Conservation (phyloP, 2,797 vertebrate species). For the Acipenser ruthenus region DNA sequence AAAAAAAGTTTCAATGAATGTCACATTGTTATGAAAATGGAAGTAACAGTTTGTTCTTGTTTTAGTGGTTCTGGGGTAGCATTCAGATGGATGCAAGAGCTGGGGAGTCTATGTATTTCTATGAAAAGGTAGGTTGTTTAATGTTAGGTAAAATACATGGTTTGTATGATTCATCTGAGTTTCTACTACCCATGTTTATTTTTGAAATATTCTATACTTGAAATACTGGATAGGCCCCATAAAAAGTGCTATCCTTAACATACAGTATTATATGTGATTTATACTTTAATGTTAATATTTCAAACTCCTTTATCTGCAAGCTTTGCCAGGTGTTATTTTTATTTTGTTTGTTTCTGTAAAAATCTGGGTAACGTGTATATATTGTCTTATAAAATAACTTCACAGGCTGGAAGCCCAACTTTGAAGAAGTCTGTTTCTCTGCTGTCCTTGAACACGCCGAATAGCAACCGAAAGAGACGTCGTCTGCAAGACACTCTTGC, state of each 20-base stretch:
- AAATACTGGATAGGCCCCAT: no score
- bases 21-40: no score
- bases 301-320: no score
- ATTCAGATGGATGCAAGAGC: constrained; percentile 98
- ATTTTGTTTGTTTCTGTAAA: not conserved
- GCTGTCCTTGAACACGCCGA: constrained; percentile 84
- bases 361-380: not conserved
- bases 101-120: constrained; percentile 93
- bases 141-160: not conserved
- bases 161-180: not conserved
- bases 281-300: no score
- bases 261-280: no score
- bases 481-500: constrained; percentile 86
- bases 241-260: no score
- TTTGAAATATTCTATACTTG: no score
- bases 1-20: no score
- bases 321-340: not conserved
- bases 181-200: no score
- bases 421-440: constrained; percentile 91
- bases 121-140: constrained; percentile 76
- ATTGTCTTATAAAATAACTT: not conserved
- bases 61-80: constrained; percentile 98
- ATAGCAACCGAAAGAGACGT: constrained; percentile 83
- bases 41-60: constrained; percentile 11
- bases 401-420: constrained; percentile 75